phyloP scores from a whole-genome alignment of 2,888 invertebrate species.

The Pollenia griseotomentosa region DNA sequence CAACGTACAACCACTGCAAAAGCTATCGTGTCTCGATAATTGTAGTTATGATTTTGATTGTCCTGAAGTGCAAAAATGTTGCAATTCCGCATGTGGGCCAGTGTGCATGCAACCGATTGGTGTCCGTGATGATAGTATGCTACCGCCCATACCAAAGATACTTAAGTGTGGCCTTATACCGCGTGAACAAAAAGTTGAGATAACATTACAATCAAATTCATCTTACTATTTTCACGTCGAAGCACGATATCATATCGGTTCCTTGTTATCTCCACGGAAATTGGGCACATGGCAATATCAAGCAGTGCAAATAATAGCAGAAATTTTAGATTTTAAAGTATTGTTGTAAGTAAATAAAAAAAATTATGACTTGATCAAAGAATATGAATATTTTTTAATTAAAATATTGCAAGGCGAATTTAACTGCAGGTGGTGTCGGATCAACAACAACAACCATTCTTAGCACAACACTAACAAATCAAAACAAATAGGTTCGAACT shows the following conservation, averaged over 20 bases:
- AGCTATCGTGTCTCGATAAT: constrained; percentile 80
- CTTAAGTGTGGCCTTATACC: constrained; percentile 85
- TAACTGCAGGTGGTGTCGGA: no score
- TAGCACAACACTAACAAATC: no score
- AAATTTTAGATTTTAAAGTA: constrained; percentile 77
- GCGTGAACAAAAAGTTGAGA: constrained; percentile 86
- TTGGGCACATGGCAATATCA: constrained; percentile 87
- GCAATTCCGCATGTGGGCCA: constrained; percentile 87
- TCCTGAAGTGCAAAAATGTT: constrained; percentile 89
- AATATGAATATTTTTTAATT: no score
- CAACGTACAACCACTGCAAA: constrained; percentile 75
- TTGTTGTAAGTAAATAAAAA: constrained; percentile 66
- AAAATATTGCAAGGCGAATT: no score
- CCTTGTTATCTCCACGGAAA: constrained; percentile 87
- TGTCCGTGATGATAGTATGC: constrained; percentile 84
- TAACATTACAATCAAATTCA: constrained; percentile 83
- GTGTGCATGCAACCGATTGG: constrained; percentile 88
- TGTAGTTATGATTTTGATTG: constrained; percentile 87
- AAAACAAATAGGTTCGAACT: no score
- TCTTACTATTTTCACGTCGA: constrained; percentile 85
- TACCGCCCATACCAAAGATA: constrained; percentile 88
- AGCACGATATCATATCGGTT: constrained; percentile 89
- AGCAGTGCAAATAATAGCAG: constrained; percentile 80
- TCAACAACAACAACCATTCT: no score
- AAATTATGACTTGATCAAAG: not conserved